phyloP scores from a whole-genome alignment of 1,140 invertebrate species.

The Sycobia sp. region DNA sequence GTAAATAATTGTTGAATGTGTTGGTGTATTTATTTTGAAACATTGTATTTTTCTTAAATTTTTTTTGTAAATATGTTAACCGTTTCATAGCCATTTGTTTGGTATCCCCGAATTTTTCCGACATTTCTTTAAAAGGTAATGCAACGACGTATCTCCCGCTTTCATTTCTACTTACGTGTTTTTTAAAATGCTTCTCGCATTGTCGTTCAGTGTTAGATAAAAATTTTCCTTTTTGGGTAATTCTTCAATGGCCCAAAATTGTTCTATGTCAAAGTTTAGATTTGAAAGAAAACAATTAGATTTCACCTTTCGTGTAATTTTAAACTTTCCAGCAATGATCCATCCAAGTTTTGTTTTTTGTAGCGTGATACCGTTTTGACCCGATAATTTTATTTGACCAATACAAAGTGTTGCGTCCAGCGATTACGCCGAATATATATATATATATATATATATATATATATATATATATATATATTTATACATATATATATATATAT shows the following conservation, averaged over 20 bases:
- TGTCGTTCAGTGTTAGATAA: no score
- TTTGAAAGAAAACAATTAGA: not conserved
- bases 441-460: no score
- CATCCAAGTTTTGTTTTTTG: constrained; percentile 33
- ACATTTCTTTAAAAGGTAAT: constrained; percentile 11
- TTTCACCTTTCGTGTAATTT: not conserved
- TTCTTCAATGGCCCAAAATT: not conserved
- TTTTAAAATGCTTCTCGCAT: no score
- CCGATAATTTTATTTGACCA: no score
- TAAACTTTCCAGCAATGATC: not conserved
- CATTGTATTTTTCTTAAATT: constrained; percentile 29
- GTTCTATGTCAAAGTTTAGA: no score
- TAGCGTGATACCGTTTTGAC: constrained; percentile 26
- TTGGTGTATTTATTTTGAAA: constrained; percentile 41
- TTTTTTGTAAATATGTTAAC: not conserved
- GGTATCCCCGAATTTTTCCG: not conserved
- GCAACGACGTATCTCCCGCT: constrained; percentile 15
- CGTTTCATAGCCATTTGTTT: constrained; percentile 1
- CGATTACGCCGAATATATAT: no score
- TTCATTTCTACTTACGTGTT: not conserved
- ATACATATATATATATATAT: no score
- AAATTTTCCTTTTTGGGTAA: constrained; percentile 10
- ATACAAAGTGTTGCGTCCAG: no score
- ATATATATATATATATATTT: no score
- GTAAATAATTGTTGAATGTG: constrained; percentile 53